Percentiles rank a stretch among this genome's conserved stretches.
phyloP scores from a whole-genome alignment of 2,113 vertebrate genomes.

The Empidonax traillii region DNA sequence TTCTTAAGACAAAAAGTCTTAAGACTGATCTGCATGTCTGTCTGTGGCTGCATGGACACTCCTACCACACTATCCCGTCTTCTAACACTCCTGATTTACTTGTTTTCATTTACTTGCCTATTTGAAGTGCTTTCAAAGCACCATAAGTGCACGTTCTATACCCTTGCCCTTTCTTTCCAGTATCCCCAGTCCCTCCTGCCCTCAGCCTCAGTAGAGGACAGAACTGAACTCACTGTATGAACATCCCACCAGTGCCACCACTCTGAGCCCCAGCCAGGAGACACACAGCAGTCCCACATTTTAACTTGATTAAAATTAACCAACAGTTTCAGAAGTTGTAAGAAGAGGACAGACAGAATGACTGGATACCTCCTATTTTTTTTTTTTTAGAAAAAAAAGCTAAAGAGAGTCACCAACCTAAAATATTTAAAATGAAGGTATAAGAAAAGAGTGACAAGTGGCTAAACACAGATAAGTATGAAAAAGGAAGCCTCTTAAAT shows the following conservation, averaged over 20 bases:
- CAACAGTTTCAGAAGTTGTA: neutral
- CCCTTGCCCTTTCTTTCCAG: neutral
- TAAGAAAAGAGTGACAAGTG: neutral
- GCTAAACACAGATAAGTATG: neutral
- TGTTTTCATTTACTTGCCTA: neutral
- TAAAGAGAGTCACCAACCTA: neutral
- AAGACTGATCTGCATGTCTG: neutral
- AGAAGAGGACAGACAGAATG: neutral
- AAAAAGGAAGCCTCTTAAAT: neutral
- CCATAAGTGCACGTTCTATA: neutral
- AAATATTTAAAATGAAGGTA: neutral
- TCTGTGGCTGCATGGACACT: neutral
- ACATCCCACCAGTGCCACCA: neutral
- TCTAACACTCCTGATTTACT: neutral
- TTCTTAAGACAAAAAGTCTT: neutral
- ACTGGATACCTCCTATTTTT: neutral
- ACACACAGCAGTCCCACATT: neutral
- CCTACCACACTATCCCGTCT: neutral
- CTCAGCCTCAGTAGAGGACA: neutral
- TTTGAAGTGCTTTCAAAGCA: neutral
- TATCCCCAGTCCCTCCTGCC: neutral
- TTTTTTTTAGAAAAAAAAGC: neutral
- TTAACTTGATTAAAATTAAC: neutral
- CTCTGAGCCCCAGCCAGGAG: neutral
- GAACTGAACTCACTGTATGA: neutral